These are phyloP conservation scores for Pogona vitticeps DNA, from an alignment of 2,113 vertebrate species.

Conservation along the genomic window DNA sequence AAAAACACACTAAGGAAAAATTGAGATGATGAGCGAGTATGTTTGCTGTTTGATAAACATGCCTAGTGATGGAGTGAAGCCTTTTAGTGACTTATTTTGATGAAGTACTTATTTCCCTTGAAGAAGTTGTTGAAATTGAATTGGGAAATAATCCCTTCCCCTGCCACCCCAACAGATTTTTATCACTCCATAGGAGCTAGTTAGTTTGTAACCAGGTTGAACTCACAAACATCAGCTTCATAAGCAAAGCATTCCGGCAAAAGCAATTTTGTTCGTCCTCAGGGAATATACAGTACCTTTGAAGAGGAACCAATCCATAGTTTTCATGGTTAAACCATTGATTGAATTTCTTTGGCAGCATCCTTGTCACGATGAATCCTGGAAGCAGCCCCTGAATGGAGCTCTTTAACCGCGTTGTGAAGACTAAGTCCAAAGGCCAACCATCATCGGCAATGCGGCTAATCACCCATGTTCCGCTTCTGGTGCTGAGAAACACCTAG, in stretches of 20 bases:
- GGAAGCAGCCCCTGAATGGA: slow-evolving; percentile 71
- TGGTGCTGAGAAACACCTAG: slow-evolving; percentile 87
- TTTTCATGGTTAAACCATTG: slow-evolving; percentile 79
- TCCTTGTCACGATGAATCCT: slow-evolving; percentile 65
- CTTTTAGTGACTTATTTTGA: neutral
- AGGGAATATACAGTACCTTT: slow-evolving; percentile 76
- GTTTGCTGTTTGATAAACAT: neutral
- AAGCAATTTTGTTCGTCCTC: neutral
- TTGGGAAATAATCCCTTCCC: neutral
- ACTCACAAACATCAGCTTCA: neutral
- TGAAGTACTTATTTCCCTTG: neutral
- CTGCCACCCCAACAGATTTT: neutral
- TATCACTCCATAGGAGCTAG: neutral
- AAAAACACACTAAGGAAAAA: neutral
- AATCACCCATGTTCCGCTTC: slow-evolving; percentile 83
- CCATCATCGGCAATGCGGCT: slow-evolving; percentile 75
- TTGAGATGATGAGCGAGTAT: neutral
- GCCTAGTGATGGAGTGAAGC: neutral
- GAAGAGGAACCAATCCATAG: slow-evolving; percentile 79
- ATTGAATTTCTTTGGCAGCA: slow-evolving; percentile 70
- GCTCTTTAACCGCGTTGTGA: slow-evolving; percentile 64
- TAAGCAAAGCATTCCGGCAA: neutral
- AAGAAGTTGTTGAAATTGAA: neutral
- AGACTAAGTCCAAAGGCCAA: slow-evolving; percentile 78
- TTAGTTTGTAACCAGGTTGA: neutral